phyloP scores from a whole-genome alignment of 30 jellyfish, hydroid and myxozoan species.

The Nemopilema nomurai region DNA sequence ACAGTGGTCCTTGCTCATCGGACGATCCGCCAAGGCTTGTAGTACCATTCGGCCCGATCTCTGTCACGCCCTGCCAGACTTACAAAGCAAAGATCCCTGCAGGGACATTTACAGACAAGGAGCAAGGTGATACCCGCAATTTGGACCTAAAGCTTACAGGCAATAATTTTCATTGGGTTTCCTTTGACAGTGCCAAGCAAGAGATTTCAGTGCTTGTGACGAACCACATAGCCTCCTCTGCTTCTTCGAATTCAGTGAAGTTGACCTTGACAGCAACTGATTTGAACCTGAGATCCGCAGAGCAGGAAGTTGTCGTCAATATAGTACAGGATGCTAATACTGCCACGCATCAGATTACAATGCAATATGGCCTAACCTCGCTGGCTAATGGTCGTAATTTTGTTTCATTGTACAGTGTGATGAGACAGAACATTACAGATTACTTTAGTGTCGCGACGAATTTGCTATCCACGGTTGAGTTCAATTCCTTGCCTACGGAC shows the following conservation, averaged over 20 bases:
- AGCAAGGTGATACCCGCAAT: slow-evolving; percentile 82
- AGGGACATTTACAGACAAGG: slow-evolving; percentile 71
- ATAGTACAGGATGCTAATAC: slow-evolving; percentile 1
- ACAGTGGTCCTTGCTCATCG: slow-evolving; percentile 73
- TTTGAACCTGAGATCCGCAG: slow-evolving; percentile 31
- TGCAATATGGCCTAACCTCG: slow-evolving; percentile 61
- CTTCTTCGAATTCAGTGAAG: slow-evolving; percentile 13
- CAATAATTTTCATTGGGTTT: slow-evolving; percentile 50
- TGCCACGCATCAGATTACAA: slow-evolving; percentile 34
- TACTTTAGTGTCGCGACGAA: slow-evolving; percentile 34
- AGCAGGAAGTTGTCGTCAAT: slow-evolving; percentile 35
- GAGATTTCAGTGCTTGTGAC: slow-evolving; percentile 53
- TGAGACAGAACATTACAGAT: slow-evolving; percentile 46
- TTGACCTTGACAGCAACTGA: slow-evolving; percentile 73
- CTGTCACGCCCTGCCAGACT: slow-evolving; percentile 66
- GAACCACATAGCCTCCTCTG: slow-evolving; percentile 39
- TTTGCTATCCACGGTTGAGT: slow-evolving; percentile 49
- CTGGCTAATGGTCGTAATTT: slow-evolving; percentile 7
- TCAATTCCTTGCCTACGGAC: slow-evolving; percentile 13
- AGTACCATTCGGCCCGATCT: slow-evolving; percentile 57
- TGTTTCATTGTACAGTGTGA: slow-evolving; percentile 21
- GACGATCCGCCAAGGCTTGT: slow-evolving; percentile 70
- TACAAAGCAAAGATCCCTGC: slow-evolving; percentile 63
- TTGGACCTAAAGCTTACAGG: slow-evolving; percentile 34
- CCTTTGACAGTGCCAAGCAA: slow-evolving; percentile 55